Percentiles rank a stretch among this genome's conserved stretches.
These are phyloP conservation scores for Pristionchus pacificus DNA, from an alignment of 1,140 invertebrate species.

Conservation along the genomic window DNA sequence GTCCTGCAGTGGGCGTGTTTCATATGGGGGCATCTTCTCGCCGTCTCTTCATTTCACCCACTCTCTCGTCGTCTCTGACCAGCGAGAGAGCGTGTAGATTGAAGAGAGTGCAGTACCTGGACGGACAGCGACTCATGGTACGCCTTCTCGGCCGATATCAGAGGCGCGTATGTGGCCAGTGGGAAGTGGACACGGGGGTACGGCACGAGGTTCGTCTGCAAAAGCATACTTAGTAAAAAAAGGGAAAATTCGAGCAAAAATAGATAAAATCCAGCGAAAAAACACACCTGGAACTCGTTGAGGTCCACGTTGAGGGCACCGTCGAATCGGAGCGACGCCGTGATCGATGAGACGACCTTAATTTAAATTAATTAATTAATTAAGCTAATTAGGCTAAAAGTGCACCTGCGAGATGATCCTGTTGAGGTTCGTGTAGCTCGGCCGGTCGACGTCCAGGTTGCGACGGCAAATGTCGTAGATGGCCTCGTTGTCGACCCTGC, in stretches of 20 bases:
- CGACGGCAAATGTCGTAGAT: constrained; percentile 80
- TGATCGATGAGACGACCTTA: constrained; percentile 74
- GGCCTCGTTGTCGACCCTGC: constrained; percentile 60
- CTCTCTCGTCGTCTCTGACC: no score
- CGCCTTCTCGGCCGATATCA: constrained; percentile 42
- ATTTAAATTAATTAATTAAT: no score
- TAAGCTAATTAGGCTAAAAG: not conserved
- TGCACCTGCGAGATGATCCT: constrained; percentile 70
- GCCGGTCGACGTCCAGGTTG: constrained; percentile 72
- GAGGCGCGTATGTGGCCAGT: constrained; percentile 37
- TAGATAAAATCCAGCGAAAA: no score
- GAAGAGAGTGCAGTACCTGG: no score
- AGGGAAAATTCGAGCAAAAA: no score
- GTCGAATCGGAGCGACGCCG: constrained; percentile 77
- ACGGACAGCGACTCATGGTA: constrained; percentile 71
- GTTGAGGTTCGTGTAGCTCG: constrained; percentile 76
- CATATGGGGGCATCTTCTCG: no score
- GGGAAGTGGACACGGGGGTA: constrained; percentile 73
- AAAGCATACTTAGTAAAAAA: constrained; percentile 57
- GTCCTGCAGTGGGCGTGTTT: constrained; percentile 56
- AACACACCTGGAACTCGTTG: constrained; percentile 78
- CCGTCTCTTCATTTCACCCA: no score
- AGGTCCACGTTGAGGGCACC: constrained; percentile 79
- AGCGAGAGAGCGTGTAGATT: no score
- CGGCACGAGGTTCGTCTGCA: no score